A percentile compares a stretch with the other conserved stretches of the same genome.
Conservation (phyloP, 2,797 vertebrate species). For the Valencia hispanica region DNA sequence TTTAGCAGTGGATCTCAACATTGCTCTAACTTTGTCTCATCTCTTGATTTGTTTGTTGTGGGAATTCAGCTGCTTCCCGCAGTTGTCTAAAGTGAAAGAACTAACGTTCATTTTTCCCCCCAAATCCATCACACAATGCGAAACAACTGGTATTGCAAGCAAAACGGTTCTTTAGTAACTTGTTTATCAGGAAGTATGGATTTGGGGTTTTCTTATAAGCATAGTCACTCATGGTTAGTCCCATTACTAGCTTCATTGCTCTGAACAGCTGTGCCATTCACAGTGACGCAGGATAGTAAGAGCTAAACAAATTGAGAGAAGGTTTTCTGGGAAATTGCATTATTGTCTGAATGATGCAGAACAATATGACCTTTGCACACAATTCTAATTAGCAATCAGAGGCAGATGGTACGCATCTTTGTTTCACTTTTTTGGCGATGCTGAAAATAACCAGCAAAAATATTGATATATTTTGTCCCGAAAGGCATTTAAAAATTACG, state of each 20-base stretch:
- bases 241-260: conserved; percentile 13
- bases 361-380: conserved; percentile 14
- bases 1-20: conserved; percentile 1
- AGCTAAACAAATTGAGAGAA: conserved; percentile 19
- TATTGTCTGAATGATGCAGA: conserved; percentile 24
- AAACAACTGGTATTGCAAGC: background rate
- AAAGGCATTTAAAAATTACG: background rate
- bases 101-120: background rate
- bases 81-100: background rate
- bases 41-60: background rate
- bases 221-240: conserved; percentile 16
- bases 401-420: conserved; percentile 1
- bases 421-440: background rate
- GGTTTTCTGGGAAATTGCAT: conserved; percentile 21
- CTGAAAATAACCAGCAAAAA: conserved; percentile 1
- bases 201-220: conserved; percentile 10
- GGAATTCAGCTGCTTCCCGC: background rate
- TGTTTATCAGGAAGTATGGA: conserved; percentile 13
- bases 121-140: background rate
- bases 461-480: background rate
- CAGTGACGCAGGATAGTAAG: conserved; percentile 15
- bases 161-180: background rate
- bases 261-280: conserved; percentile 25
- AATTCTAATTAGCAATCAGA: conserved; percentile 3
- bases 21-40: background rate